Percentiles rank a stretch among this genome's conserved stretches.
phyloP scores from a whole-genome alignment of 2,113 vertebrate species.

The Phodopus roborovskii region DNA sequence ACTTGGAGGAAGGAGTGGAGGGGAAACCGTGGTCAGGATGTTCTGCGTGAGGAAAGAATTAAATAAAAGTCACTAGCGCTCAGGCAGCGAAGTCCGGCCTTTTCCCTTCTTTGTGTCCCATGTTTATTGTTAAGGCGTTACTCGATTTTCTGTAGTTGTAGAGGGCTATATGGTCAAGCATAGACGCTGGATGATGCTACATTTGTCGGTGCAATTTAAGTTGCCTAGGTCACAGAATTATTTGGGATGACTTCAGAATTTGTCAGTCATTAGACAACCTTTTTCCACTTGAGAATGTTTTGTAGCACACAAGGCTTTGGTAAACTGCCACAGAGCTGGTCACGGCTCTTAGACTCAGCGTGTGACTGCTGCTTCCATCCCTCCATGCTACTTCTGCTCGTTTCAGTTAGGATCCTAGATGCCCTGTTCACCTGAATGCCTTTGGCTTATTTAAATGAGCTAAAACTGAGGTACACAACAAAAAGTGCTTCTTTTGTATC shows the following conservation, averaged over 20 bases:
- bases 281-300: conserved; percentile 5
- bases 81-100: background rate
- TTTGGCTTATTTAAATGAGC: background rate
- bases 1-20: background rate
- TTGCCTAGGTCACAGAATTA: background rate
- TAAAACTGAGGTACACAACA: background rate
- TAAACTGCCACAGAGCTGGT: background rate
- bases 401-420: background rate
- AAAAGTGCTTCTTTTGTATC: background rate
- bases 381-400: background rate
- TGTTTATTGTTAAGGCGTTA: conserved; percentile 1
- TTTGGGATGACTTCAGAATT: conserved; percentile 20
- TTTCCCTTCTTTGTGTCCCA: conserved; percentile 5
- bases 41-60: background rate
- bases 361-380: background rate
- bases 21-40: background rate
- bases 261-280: background rate
- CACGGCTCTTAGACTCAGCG: background rate
- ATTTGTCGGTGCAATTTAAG: conserved; percentile 26
- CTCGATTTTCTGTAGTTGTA: background rate
- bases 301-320: background rate
- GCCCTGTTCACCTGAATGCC: background rate
- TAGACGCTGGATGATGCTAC: background rate
- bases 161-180: background rate
- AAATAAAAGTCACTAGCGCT: background rate